These are phyloP conservation scores for Leuctra nigra DNA, from an alignment of 2,888 invertebrate species.

Conservation along the genomic window DNA sequence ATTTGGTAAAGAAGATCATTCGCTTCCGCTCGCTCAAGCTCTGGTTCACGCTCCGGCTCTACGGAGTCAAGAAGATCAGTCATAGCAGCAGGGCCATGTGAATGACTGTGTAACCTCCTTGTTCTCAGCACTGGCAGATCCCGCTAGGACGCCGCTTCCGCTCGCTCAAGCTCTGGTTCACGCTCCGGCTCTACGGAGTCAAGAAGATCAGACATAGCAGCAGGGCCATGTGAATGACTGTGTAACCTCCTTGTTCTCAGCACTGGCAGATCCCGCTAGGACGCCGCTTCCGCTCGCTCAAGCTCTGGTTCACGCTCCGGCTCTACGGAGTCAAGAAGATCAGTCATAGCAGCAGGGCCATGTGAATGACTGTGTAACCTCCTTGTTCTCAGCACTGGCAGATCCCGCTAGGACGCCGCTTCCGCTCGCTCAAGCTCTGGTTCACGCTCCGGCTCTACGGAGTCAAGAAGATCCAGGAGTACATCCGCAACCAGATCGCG, in stretches of 20 bases:
- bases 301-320: slow-evolving; percentile 92
- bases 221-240: too few species aligned
- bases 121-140: slow-evolving; percentile 95
- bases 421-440: slow-evolving; percentile 91
- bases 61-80: slow-evolving; percentile 81
- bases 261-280: slow-evolving; percentile 98
- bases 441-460: slow-evolving; percentile 90
- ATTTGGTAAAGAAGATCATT: too few species aligned
- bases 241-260: too few species aligned
- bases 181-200: slow-evolving; percentile 80
- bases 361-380: too few species aligned
- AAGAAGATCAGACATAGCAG: slow-evolving; percentile 82
- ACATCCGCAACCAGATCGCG: slow-evolving; percentile 77
- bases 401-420: slow-evolving; percentile 88
- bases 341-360: too few species aligned
- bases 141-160: slow-evolving; percentile 90
- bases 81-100: too few species aligned
- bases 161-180: slow-evolving; percentile 92
- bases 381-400: slow-evolving; percentile 97
- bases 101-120: too few species aligned
- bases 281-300: slow-evolving; percentile 84
- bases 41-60: slow-evolving; percentile 91
- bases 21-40: slow-evolving; percentile 88
- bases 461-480: slow-evolving; percentile 75
- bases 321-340: slow-evolving; percentile 84